phyloP scores from a whole-genome alignment of 2,888 invertebrate species.

The Synergus itoensis region DNA sequence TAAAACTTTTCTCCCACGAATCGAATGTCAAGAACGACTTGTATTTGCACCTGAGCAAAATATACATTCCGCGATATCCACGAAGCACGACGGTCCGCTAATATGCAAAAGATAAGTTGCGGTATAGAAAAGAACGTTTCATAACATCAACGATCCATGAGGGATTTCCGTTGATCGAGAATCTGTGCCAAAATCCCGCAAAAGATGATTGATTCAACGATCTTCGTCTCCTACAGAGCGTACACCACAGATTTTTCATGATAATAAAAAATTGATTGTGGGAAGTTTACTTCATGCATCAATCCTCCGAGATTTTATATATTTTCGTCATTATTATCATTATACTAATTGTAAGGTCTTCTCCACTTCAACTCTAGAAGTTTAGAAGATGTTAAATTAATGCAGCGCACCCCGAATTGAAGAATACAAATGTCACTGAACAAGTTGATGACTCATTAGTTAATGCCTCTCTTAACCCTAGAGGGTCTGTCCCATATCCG shows the following conservation, averaged over 20 bases:
- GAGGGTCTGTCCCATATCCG: conserved; percentile 38
- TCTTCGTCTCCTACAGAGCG: conserved; percentile 1
- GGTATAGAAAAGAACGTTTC: background rate
- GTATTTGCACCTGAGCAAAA: background rate
- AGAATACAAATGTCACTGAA: conserved; percentile 15
- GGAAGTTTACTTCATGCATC: background rate
- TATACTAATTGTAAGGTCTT: too few species aligned
- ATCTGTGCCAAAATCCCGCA: conserved; percentile 42
- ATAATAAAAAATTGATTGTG: conserved; percentile 1
- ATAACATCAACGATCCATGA: conserved; percentile 21
- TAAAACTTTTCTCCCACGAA: too few species aligned
- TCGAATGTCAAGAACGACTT: background rate
- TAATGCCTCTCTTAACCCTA: conserved; percentile 33
- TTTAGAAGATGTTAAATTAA: background rate
- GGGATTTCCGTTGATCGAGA: background rate
- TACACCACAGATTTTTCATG: background rate
- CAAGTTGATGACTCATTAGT: conserved; percentile 40
- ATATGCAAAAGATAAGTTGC: conserved; percentile 23
- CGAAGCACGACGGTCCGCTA: conserved; percentile 16
- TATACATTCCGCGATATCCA: background rate
- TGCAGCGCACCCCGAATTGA: conserved; percentile 1
- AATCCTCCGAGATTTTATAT: too few species aligned
- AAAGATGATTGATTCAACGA: conserved; percentile 26
- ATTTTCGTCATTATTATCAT: too few species aligned
- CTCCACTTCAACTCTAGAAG: background rate